Percentiles rank a stretch among this genome's conserved stretches.
These are phyloP conservation scores for Florisuga fusca DNA, from an alignment of 2,797 vertebrate genomes.

Conservation along the genomic window DNA sequence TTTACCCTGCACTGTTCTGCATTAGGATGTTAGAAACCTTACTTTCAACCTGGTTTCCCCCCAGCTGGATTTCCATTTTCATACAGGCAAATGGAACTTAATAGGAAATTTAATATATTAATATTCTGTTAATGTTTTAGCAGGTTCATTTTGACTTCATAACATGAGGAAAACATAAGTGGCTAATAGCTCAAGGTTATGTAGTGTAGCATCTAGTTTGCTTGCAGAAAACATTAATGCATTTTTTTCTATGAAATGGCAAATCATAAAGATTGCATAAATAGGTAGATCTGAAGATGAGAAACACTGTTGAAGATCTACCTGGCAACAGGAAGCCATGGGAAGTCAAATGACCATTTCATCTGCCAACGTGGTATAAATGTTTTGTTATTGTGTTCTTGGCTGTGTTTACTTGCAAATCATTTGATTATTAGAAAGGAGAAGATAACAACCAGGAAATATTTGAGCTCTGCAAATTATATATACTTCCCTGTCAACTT, in stretches of 20 bases:
- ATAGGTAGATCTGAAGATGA: constrained; percentile 7
- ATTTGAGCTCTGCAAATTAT: background rate
- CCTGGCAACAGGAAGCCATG: background rate
- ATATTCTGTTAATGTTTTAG: background rate
- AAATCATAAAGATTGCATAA: background rate
- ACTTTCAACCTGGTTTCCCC: background rate
- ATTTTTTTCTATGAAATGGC: background rate
- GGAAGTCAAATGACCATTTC: background rate
- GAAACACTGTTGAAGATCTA: background rate
- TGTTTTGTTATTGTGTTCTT: constrained; percentile 8
- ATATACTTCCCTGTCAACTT: constrained; percentile 10
- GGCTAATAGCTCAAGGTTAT: constrained; percentile 8
- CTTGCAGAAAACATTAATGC: constrained; percentile 3
- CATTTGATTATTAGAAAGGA: constrained; percentile 25
- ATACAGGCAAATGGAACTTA: background rate
- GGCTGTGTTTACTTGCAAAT: constrained; percentile 16
- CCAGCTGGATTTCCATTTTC: background rate
- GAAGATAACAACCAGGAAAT: constrained; percentile 29
- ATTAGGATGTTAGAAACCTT: background rate
- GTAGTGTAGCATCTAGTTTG: constrained; percentile 4
- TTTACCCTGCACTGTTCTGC: background rate
- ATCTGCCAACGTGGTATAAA: background rate
- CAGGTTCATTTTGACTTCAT: constrained; percentile 7
- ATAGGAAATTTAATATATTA: background rate
- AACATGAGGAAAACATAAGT: constrained; percentile 1